Conservation (phyloP, 2,888 invertebrate genomes). For the Ophion obscuratus region DNA sequence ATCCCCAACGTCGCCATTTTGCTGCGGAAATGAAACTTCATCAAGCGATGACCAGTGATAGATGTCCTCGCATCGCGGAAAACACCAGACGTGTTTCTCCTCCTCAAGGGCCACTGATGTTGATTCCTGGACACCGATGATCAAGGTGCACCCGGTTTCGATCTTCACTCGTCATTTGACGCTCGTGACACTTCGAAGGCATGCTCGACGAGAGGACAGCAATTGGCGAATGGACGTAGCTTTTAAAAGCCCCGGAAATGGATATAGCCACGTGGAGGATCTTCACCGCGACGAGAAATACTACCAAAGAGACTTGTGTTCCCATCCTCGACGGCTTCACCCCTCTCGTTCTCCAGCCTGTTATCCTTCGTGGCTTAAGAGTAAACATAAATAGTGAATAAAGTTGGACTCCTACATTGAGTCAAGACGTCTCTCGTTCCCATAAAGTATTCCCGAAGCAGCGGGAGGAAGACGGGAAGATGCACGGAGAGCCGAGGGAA, state of each 20-base stretch:
- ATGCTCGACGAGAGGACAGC: too few species aligned
- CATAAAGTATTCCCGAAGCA: constrained; percentile 82
- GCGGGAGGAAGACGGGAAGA: constrained; percentile 66
- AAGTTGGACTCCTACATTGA: constrained; percentile 74
- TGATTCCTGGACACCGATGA: not conserved
- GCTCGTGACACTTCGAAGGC: not conserved
- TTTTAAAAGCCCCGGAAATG: constrained; percentile 6
- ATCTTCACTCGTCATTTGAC: not conserved
- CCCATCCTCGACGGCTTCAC: constrained; percentile 42
- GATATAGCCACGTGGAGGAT: constrained; percentile 12
- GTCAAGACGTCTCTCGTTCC: constrained; percentile 73
- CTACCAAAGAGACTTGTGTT: constrained; percentile 32
- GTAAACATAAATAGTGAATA: constrained; percentile 81
- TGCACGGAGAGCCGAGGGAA: constrained; percentile 48
- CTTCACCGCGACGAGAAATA: constrained; percentile 51
- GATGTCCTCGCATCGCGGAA: constrained; percentile 61
- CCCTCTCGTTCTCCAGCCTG: constrained; percentile 57
- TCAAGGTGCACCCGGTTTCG: not conserved
- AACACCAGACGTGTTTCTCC: not conserved
- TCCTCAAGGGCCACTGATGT: not conserved
- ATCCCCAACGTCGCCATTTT: constrained; percentile 54
- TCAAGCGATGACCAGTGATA: constrained; percentile 54
- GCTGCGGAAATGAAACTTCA: constrained; percentile 73
- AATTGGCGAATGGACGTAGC: not conserved
- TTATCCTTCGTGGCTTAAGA: constrained; percentile 67